Conservation (phyloP, 2,888 invertebrate genomes). For the Coenonympha glycerion region DNA sequence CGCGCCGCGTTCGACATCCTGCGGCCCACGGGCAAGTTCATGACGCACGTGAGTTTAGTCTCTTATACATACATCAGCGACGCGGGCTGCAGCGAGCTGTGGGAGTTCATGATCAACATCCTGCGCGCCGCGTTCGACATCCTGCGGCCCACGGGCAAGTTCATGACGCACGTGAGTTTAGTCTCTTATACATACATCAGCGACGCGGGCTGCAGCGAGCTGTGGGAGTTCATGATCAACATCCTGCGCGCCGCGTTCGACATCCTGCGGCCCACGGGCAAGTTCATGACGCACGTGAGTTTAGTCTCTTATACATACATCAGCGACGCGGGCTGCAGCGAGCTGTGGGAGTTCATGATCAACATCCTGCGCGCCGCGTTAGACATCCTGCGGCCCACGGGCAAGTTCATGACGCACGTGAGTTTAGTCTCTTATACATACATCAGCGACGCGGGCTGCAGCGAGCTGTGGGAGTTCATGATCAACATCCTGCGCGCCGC, state of each 20-base stretch:
- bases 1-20: slow-evolving; percentile 87
- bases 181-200: too few species aligned
- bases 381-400: slow-evolving; percentile 84
- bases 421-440: too few species aligned
- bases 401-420: slow-evolving; percentile 94
- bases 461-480: slow-evolving; percentile 93
- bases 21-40: slow-evolving; percentile 88
- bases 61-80: too few species aligned
- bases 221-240: slow-evolving; percentile 91
- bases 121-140: slow-evolving; percentile 87
- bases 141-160: slow-evolving; percentile 87
- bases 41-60: slow-evolving; percentile 87
- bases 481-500: slow-evolving; percentile 86
- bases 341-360: slow-evolving; percentile 92
- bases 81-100: slow-evolving; percentile 86
- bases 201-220: slow-evolving; percentile 85
- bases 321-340: slow-evolving; percentile 85
- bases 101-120: slow-evolving; percentile 91
- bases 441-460: slow-evolving; percentile 86
- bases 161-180: slow-evolving; percentile 87
- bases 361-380: slow-evolving; percentile 87
- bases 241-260: slow-evolving; percentile 88
- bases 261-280: slow-evolving; percentile 86
- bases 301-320: too few species aligned
- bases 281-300: slow-evolving; percentile 91